phyloP scores from a whole-genome alignment of 2,113 vertebrate genomes.

The Stercorarius parasiticus region DNA sequence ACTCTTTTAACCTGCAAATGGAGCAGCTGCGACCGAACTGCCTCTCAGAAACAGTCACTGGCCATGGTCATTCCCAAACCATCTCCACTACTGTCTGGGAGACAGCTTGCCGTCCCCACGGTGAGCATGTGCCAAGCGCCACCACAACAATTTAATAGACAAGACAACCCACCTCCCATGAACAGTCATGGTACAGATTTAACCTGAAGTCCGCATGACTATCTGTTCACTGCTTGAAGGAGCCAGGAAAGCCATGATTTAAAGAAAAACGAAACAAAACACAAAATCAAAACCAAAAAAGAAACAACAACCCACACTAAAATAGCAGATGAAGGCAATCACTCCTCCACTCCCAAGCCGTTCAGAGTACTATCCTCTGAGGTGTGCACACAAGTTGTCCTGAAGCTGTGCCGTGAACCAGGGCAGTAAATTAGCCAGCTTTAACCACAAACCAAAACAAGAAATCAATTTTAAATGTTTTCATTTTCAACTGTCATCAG shows the following conservation, averaged over 20 bases:
- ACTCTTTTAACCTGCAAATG: not conserved
- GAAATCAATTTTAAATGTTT: not conserved
- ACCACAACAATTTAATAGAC: not conserved
- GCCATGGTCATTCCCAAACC: not conserved
- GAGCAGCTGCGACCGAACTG: not conserved
- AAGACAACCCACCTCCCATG: not conserved
- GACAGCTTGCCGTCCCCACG: rapidly evolving
- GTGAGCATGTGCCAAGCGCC: not conserved
- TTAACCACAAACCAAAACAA: not conserved
- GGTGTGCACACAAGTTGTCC: not conserved
- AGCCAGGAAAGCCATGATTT: not conserved
- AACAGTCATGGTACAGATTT: not conserved
- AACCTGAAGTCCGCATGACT: not conserved
- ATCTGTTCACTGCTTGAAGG: not conserved
- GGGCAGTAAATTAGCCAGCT: not conserved
- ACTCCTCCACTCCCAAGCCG: not conserved
- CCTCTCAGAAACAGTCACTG: not conserved
- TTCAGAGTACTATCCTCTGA: not conserved
- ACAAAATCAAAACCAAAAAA: too few species aligned
- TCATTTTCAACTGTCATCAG: not conserved
- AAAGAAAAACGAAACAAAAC: too few species aligned
- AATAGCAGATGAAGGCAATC: not conserved
- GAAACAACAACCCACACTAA: not conserved
- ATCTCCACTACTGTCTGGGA: not conserved
- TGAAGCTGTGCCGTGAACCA: not conserved